phyloP scores from a whole-genome alignment of 2,888 invertebrate genomes.

The Schizaphis graminum region DNA sequence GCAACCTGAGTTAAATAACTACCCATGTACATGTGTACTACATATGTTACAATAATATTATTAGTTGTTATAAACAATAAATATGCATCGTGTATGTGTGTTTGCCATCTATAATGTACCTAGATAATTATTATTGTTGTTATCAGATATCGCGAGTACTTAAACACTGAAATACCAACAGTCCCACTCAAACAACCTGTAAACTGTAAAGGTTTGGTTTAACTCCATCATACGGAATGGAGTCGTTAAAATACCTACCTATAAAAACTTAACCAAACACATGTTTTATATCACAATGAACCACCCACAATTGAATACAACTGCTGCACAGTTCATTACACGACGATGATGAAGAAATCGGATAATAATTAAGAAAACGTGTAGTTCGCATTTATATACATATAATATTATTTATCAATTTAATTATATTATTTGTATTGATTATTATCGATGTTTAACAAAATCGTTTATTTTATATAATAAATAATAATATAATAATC shows the following conservation, averaged over 20 bases:
- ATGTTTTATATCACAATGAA: neutral
- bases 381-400: neutral
- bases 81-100: neutral
- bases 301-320: constrained; percentile 35
- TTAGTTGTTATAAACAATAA: constrained; percentile 6
- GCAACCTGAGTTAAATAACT: neutral
- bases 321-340: neutral
- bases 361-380: neutral
- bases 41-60: neutral
- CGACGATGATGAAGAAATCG: neutral
- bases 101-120: neutral
- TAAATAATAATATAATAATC: too few relatives aligned
- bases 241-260: neutral
- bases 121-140: neutral
- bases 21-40: neutral
- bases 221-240: neutral
- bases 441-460: neutral
- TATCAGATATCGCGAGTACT: neutral
- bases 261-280: neutral
- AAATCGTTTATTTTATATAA: neutral
- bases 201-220: neutral
- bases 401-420: neutral
- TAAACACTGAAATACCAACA: neutral
- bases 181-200: neutral
- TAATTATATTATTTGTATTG: neutral